Evolutionary conservation across 2,888 invertebrate genomes (phyloP).

Genomic region (Heterodera filipjevi): DNA sequence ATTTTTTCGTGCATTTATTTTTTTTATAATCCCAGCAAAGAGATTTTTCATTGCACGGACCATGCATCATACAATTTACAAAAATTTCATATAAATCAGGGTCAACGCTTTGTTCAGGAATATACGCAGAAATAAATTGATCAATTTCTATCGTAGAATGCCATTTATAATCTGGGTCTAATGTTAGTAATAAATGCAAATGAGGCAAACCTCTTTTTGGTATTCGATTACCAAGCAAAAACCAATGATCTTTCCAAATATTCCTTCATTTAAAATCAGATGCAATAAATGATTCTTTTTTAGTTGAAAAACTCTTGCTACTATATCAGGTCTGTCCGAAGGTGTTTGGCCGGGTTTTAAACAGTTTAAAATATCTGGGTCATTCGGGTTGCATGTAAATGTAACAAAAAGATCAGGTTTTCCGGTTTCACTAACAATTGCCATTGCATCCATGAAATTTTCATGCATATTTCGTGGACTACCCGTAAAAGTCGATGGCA

Average conservation of each 20-base stretch:
- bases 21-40: background rate
- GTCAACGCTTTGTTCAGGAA: background rate
- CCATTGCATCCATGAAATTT: constrained; percentile 20
- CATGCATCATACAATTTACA: background rate
- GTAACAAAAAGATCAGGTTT: background rate
- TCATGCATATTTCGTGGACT: constrained; percentile 15
- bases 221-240: background rate
- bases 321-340: background rate
- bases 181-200: background rate
- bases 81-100: background rate
- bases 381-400: background rate
- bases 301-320: background rate
- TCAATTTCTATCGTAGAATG: background rate
- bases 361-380: background rate
- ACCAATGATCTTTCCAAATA: background rate
- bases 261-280: background rate
- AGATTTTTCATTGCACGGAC: background rate
- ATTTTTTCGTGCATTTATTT: background rate
- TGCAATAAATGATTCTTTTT: background rate
- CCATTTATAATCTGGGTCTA: background rate
- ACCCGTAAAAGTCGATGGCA: background rate
- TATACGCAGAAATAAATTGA: background rate
- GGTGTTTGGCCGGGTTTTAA: background rate
- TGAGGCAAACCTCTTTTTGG: background rate
- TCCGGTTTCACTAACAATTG: background rate